Base-by-base conservation (phyloP, 2,888 invertebrate species). In the Phanerotoma sp. region DNA sequence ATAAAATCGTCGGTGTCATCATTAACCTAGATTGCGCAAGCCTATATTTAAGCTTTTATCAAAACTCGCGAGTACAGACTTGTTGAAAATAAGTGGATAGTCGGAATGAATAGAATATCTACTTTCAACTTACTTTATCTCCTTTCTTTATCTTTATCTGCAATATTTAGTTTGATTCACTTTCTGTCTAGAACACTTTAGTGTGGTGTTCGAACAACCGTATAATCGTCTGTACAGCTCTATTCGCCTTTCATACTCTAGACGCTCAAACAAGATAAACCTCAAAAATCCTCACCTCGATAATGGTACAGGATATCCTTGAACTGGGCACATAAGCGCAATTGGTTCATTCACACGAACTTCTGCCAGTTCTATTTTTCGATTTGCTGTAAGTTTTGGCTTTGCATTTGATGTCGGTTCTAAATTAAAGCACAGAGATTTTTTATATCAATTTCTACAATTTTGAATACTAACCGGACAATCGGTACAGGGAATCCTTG, bases 241-340 rank as follows among this genome's bases (percentile, higher is more conserved):
- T 6, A 25, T 35, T 22, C 4, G 13, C 5, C 25, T 25, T 25
- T 25, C n/a, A 9, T 5, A 25, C 18, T 25, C 9, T 10, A 37
- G n/a, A n/a, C 22, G 48, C 51, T 55, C 46, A 52, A 49, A 54
- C 25, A 16, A 44, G 57, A 48, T 48, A 50, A 57, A 44, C 18
- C 42, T 58, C 45, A 38, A 20, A 57, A 48, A 50, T 15, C 69
- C 69, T 71, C 74, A 82, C 82, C 82, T 80, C 78, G 79, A 82
- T 50, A 77, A 54, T 11, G 83, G 82, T 30, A 80, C 77, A 10
- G 82, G 82, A 69, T 75, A 82, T 11, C 80, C 85, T 78, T 86
- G 85, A 33, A 84, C 84, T 54, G 83, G 83, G 70, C 86, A 86
- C 59, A 85, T 78, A 67, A 84, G 71, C 73, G 80, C 83, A 11